phyloP scores from a whole-genome alignment of 1,140 invertebrate species.

The Lasaia peninsularis region DNA sequence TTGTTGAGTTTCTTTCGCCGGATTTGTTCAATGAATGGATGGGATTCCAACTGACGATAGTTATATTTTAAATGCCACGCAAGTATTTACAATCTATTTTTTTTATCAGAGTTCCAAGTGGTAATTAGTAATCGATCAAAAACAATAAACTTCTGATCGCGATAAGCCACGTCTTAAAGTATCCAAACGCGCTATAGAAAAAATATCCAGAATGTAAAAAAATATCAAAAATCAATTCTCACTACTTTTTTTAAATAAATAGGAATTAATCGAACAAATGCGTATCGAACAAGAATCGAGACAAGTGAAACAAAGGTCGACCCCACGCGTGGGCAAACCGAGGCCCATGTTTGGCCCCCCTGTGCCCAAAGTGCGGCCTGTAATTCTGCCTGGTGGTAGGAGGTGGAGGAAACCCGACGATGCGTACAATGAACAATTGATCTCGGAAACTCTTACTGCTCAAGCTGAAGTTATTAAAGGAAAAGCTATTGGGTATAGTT shows the following conservation, averaged over 20 bases:
- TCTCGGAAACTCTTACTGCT: slow-evolving; percentile 84
- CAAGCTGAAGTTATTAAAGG: slow-evolving; percentile 88
- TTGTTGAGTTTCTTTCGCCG: too few species aligned
- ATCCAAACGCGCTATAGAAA: too few species aligned
- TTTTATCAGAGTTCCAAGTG: too few species aligned
- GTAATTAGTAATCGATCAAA: too few species aligned
- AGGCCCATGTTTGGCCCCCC: slow-evolving; percentile 78
- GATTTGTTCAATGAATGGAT: too few species aligned
- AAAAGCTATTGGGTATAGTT: slow-evolving; percentile 82
- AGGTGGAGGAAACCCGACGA: slow-evolving; percentile 87
- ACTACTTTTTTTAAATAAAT: not conserved
- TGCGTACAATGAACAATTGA: slow-evolving; percentile 87
- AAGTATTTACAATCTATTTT: too few species aligned
- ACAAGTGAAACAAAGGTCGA: slow-evolving; percentile 50
- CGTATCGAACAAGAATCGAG: slow-evolving; percentile 47
- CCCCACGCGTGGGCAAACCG: slow-evolving; percentile 51
- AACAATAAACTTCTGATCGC: too few species aligned
- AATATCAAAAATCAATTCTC: not conserved
- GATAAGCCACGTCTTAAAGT: too few species aligned
- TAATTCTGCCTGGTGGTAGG: slow-evolving; percentile 83
- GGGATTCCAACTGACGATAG: too few species aligned
- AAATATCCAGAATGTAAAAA: too few species aligned
- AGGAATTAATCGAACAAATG: slow-evolving; percentile 27
- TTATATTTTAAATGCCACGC: too few species aligned
- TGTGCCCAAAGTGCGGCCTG: slow-evolving; percentile 75